Percentiles rank a stretch among this genome's conserved stretches.
phyloP scores from a whole-genome alignment of 2,113 vertebrate species.

The Sitta europaea region DNA sequence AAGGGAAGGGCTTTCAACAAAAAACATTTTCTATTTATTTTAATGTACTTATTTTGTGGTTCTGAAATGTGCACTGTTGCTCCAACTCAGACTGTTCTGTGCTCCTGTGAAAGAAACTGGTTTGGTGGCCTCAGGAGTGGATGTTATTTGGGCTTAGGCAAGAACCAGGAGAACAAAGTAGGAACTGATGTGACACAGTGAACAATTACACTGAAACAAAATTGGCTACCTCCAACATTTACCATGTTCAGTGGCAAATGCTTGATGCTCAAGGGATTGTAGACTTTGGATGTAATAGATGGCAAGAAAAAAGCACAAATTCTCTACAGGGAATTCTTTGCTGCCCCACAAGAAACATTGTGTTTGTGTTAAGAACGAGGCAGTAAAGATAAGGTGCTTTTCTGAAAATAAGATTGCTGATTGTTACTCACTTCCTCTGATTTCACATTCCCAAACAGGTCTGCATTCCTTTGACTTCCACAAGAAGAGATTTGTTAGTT shows the following conservation, averaged over 20 bases:
- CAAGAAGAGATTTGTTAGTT: background rate
- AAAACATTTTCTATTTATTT: background rate
- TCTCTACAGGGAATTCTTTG: background rate
- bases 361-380: background rate
- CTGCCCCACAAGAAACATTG: background rate
- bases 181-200: background rate
- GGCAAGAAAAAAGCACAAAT: background rate
- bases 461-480: background rate
- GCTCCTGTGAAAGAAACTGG: background rate
- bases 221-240: background rate
- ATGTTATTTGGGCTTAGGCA: background rate
- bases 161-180: background rate
- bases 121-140: background rate
- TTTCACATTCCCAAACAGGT: slow-evolving; percentile 4
- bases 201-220: background rate
- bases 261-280: background rate
- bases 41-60: background rate
- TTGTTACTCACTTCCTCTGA: background rate
- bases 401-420: background rate
- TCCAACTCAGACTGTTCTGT: background rate
- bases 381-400: background rate
- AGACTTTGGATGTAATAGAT: background rate
- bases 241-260: background rate
- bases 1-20: background rate
- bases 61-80: background rate